Evolutionary conservation across 1,140 invertebrate species (phyloP).

Genomic region (Vanessa atalanta): DNA sequence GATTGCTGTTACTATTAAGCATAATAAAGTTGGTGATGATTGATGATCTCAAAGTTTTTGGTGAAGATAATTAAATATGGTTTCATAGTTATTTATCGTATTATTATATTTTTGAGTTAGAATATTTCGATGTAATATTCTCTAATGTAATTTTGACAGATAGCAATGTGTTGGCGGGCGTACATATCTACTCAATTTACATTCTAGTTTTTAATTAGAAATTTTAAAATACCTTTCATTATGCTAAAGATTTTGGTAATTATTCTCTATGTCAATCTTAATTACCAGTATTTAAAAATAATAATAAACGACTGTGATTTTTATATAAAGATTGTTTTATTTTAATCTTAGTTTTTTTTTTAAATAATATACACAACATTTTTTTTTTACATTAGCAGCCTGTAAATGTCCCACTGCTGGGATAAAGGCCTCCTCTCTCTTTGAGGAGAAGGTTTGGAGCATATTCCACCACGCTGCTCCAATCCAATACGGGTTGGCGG

Average conservation of each 20-base stretch:
- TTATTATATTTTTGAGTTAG: neutral
- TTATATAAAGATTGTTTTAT: conserved; percentile 59
- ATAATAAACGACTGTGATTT: conserved; percentile 80
- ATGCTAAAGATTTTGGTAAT: conserved; percentile 70
- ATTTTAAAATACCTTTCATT: conserved; percentile 63
- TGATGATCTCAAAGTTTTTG: conserved; percentile 11
- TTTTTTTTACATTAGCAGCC: too few species aligned
- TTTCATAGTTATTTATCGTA: neutral
- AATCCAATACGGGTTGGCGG: too few species aligned
- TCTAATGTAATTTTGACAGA: conserved; percentile 44
- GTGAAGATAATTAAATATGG: too few species aligned
- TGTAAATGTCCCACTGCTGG: too few species aligned
- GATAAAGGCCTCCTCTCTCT: too few species aligned
- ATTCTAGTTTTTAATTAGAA: conserved; percentile 65
- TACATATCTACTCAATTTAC: conserved; percentile 64
- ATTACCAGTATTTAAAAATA: conserved; percentile 76
- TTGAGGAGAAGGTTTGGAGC: too few species aligned
- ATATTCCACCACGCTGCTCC: too few species aligned
- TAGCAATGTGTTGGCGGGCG: conserved; percentile 38
- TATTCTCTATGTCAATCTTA: conserved; percentile 72
- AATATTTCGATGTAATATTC: neutral
- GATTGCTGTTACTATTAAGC: conserved; percentile 12
- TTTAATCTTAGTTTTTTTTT: conserved; percentile 17
- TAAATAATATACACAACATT: too few species aligned
- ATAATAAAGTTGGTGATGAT: neutral